Base-by-base conservation (phyloP, 2,797 vertebrate species). In the Eleutherodactylus coqui region DNA sequence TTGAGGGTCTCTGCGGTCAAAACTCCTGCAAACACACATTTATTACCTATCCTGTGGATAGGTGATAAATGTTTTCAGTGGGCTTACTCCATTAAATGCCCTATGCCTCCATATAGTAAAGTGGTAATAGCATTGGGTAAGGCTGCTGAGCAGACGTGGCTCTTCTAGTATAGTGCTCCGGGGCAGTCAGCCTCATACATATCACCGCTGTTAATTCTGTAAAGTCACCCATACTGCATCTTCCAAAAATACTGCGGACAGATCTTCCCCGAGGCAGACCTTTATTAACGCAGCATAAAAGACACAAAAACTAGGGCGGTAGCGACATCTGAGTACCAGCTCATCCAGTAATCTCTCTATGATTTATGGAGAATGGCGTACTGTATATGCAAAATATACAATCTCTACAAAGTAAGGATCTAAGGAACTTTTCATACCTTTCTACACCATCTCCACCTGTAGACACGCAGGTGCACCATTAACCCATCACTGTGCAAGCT, bases 401-500 rank as follows among this genome's bases (percentile, higher is more conserved):
- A 51, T 36, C 8, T 41, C 5, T 38, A 34, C 29, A 19, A 27
- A 36, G 55, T 21, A 53, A 19, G 73, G 21, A 75, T 86, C 55
- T 36, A 9, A 72, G 62, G 60, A 47, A 29, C 29, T 41, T 32
- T 51, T 0, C 62, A 53, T n/a, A 70, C 34, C 16, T 64, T n/a
- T n/a, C 29, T 64, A 69, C 29, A 9, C 49, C 51, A 64, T 67
- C n/a, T 83, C 27, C 75, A 19, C 8, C 27, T 58, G 29, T 14
- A 58, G 69, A 84, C 43, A 69, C 77, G 75, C 86, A 87, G 86
- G 82, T 81, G 82, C 43, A 81, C 36, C 4, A 21, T 64, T 87
- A 87, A 87, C 82, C 67, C 51, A 53, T 47, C 9, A 1, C 0
- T 32, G 43, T 14, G 19, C 10, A 47, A 16, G 41, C 53, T 81